Conservation (phyloP, 2,113 vertebrate genomes). For the Ramphastos sulfuratus region DNA sequence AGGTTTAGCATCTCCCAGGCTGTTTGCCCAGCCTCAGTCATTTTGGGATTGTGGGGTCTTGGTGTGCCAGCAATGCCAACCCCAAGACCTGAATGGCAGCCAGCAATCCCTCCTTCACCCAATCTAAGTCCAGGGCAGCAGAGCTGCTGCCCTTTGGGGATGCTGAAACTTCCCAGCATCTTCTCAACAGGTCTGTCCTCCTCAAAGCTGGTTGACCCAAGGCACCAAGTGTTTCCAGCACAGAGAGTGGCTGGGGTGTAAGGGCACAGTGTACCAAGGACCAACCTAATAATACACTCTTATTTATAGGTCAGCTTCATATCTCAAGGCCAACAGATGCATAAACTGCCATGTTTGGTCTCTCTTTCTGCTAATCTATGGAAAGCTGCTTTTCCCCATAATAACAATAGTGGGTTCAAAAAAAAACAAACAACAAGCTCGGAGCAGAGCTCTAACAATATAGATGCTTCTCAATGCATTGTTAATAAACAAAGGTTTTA, state of each 20-base stretch:
- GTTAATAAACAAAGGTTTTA: constrained; percentile 25
- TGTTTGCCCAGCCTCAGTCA: not conserved
- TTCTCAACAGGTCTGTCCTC: not conserved
- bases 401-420: not conserved
- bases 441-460: not conserved
- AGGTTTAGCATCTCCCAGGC: not conserved
- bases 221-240: not conserved
- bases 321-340: constrained; percentile 11
- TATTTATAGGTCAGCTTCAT: constrained; percentile 50
- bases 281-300: constrained; percentile 44
- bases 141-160: not conserved
- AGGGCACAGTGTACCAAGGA: not conserved
- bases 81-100: not conserved
- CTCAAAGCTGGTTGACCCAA: accelerated
- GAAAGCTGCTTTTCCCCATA: not conserved
- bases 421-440: not conserved
- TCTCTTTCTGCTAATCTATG: constrained; percentile 23
- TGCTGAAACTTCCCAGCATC: not conserved
- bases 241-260: not conserved
- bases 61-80: not conserved
- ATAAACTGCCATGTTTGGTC: not conserved
- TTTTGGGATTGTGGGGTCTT: not conserved
- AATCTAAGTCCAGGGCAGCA: not conserved
- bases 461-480: not conserved
- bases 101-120: not conserved